Evolutionary conservation across 2,113 vertebrate species (phyloP).

Genomic region (Sprattus sprattus): DNA sequence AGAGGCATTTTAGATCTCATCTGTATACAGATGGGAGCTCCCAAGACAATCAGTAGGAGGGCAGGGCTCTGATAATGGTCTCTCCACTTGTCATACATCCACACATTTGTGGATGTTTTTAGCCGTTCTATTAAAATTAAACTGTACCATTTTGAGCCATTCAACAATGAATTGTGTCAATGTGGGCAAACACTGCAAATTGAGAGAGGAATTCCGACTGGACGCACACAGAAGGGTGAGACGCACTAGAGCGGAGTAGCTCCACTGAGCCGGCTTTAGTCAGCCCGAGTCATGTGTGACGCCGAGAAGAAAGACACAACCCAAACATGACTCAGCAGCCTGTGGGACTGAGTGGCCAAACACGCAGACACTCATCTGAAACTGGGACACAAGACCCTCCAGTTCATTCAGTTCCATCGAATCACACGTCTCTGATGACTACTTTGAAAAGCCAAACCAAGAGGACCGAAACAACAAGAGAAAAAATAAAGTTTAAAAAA

Average conservation of each 20-base stretch:
- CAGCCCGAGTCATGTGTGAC: not conserved
- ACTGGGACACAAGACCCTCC: not conserved
- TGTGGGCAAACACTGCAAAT: not conserved
- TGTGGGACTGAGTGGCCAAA: not conserved
- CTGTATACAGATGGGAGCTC: not conserved
- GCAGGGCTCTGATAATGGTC: not conserved
- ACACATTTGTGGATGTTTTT: too few species aligned
- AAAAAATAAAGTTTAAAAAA: not conserved
- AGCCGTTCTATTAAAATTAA: too few species aligned
- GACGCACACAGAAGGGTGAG: not conserved
- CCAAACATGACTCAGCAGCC: not conserved
- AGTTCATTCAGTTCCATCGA: not conserved
- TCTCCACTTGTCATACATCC: not conserved
- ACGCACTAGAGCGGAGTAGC: not conserved
- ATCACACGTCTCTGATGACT: not conserved
- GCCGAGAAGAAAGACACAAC: not conserved
- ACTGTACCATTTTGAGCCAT: not conserved
- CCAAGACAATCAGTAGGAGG: not conserved
- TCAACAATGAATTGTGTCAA: not conserved
- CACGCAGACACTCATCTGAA: not conserved
- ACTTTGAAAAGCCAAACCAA: not conserved
- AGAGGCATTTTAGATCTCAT: not conserved
- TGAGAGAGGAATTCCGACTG: not conserved
- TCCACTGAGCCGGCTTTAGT: not conserved
- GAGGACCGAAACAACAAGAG: slow-evolving; percentile 4